A percentile compares a stretch with the other conserved stretches of the same genome.
phyloP scores from a whole-genome alignment of 2,797 vertebrate genomes.

The Spatula clypeata region DNA sequence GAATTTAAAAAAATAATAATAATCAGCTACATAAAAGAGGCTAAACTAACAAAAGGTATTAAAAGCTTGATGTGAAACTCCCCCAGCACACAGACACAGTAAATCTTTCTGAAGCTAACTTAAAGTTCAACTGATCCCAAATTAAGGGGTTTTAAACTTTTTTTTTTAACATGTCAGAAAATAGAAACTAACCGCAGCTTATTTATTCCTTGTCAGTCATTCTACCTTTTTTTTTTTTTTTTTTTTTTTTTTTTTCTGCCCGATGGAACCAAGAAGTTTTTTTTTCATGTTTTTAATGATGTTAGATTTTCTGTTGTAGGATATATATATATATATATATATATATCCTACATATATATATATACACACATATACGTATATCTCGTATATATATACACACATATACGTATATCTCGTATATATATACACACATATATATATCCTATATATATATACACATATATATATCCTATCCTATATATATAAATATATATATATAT shows the following conservation, averaged over 20 bases:
- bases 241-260: not conserved
- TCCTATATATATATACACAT: too few species aligned
- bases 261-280: too few species aligned
- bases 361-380: too few species aligned
- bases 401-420: too few species aligned
- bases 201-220: too few species aligned
- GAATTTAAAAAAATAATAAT: not conserved
- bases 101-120: not conserved
- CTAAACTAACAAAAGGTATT: not conserved
- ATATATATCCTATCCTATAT: too few species aligned
- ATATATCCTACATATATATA: too few species aligned
- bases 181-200: not conserved
- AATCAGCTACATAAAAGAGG: too few species aligned
- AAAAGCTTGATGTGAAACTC: not conserved
- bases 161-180: not conserved
- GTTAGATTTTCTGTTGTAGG: not conserved
- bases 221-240: not conserved
- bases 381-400: too few species aligned
- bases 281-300: not conserved
- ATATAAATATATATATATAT: not conserved
- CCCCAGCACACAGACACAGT: not conserved
- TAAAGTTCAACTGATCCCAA: not conserved
- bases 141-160: not conserved
- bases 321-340: too few species aligned
- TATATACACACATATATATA: too few species aligned